A percentile compares a stretch with the other conserved stretches of the same genome.
Evolutionary conservation across 2,797 vertebrate genomes (phyloP).

Genomic region (Psittacula derbiana): DNA sequence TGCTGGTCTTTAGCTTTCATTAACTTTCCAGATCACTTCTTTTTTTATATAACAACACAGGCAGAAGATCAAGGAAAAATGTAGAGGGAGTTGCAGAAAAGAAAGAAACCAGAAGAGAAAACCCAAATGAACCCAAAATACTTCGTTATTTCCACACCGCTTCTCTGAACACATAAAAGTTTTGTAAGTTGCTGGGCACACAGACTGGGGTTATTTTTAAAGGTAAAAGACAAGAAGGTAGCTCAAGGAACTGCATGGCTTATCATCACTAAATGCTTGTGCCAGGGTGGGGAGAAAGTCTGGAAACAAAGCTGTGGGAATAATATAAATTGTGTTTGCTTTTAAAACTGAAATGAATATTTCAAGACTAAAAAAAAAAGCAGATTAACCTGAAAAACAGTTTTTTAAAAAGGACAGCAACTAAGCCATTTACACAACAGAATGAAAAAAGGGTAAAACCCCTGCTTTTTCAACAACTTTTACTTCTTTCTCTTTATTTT

Average conservation of each 20-base stretch:
- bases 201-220: neutral
- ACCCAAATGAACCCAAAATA: neutral
- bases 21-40: neutral
- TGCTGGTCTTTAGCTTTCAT: neutral
- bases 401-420: neutral
- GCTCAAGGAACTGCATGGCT: neutral
- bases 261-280: neutral
- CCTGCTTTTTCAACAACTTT: neutral
- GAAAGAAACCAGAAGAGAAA: neutral
- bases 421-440: neutral
- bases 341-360: neutral
- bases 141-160: accelerated
- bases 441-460: neutral
- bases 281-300: neutral
- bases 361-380: neutral
- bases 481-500: neutral
- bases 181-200: neutral
- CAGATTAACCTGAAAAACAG: neutral
- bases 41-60: too few relatives aligned
- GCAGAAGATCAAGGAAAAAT: neutral
- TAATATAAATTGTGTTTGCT: neutral
- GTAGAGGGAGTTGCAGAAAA: accelerated
- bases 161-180: neutral
- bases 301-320: neutral
- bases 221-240: neutral